A percentile compares a stretch with the other conserved stretches of the same genome.
Conservation (phyloP, 2,888 invertebrate genomes). For the Atrina japonica region DNA sequence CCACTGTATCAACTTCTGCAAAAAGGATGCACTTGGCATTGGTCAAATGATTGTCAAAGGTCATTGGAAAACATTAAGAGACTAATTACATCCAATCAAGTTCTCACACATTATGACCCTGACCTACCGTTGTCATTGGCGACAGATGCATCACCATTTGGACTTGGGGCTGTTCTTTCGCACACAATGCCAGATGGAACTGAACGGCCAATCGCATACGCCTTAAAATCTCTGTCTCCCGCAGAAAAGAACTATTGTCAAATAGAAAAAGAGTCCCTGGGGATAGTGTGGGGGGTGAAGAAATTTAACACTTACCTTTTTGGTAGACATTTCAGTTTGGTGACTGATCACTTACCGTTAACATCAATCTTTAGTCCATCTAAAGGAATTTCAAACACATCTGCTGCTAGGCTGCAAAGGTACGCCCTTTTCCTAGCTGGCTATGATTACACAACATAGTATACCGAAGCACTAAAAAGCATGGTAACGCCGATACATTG, state of each 20-base stretch:
- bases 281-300: conserved; percentile 48
- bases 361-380: conserved; percentile 75
- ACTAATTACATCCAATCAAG: conserved; percentile 37
- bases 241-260: conserved; percentile 57
- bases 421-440: conserved; percentile 69
- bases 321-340: conserved; percentile 59
- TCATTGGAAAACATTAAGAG: conserved; percentile 57
- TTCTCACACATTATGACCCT: conserved; percentile 76
- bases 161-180: conserved; percentile 72
- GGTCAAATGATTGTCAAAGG: conserved; percentile 35
- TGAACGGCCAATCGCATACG: conserved; percentile 42
- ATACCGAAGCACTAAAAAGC: conserved; percentile 61
- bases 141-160: conserved; percentile 77
- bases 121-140: conserved; percentile 68
- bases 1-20: conserved; percentile 60
- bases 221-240: conserved; percentile 40
- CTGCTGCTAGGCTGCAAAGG: conserved; percentile 65
- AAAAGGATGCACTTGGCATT: conserved; percentile 49
- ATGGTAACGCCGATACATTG: conserved; percentile 72
- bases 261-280: conserved; percentile 58
- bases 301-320: conserved; percentile 55
- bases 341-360: conserved; percentile 80
- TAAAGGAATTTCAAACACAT: conserved; percentile 59
- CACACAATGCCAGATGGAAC: conserved; percentile 44
- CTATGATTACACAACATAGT: conserved; percentile 73